Evolutionary conservation across 2,888 invertebrate genomes (phyloP), one percentile per base, ranked within the genome.

Genomic region (Ichneumoninae sp.): DNA sequence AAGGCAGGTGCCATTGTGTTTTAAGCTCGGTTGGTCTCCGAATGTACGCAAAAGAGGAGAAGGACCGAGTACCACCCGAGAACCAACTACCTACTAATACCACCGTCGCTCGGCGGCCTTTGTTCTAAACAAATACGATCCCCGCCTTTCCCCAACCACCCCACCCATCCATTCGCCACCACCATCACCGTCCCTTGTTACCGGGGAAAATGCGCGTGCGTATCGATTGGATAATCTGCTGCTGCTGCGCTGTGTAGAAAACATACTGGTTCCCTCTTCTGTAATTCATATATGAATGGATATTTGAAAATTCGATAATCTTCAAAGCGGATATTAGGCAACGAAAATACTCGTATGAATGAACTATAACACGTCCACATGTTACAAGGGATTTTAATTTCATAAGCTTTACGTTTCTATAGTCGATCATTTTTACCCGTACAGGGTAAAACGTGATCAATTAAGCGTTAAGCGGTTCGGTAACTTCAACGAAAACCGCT

Each of bases 1-100:
- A 91, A 91, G 90, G 91, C 91, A 88, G 91, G 90, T 89, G 90
- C 91, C 91, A 93, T 93, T 93, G 92, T 92, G 89, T 89, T 90
- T 89, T 88, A 90, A 91, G 90, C 92, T 90, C 89, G 89, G 87
- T 87, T 86, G 89, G 86, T 89, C 85, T 87, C 89, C 89, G 88
- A 92, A 90, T 90, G 89, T 88, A 87, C 87, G 88, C 72, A 78
- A 68, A 81, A 47, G 75, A 70, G 81, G 70, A 72, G 81, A 71
- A 71, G 76, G 86, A 85, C 81, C 85, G 89, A 88, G 89, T 88
- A 89, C 88, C 88, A 88, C 88, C 87, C 90, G 90, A 90, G 90
- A 89, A 89, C 90, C 86, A 83, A 83, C 80, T 84, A 92, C 91
- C 88, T 86, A 86, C 88, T 86, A 87, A 88, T 87, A 86, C 86